phyloP scores from a whole-genome alignment of 2,113 vertebrate genomes.

The Hippocampus abdominalis region DNA sequence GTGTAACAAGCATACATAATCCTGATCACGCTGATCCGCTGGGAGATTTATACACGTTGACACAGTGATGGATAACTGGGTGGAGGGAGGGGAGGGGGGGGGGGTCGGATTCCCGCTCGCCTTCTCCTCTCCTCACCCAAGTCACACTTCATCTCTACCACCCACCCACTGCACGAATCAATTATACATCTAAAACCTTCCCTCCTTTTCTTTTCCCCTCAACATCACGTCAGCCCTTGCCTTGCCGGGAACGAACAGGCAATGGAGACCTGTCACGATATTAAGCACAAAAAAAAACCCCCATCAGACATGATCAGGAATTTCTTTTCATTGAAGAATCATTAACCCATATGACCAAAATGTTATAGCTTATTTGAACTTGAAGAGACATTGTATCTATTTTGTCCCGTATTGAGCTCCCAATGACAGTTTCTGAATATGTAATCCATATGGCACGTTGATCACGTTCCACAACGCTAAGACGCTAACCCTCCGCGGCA shows the following conservation, averaged over 20 bases:
- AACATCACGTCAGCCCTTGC: not conserved
- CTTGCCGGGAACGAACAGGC: not conserved
- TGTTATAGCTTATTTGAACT: too few relatives aligned
- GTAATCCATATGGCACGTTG: not conserved
- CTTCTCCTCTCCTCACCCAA: conserved; percentile 17
- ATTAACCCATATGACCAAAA: too few relatives aligned
- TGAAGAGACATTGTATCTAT: too few relatives aligned
- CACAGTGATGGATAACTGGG: conserved; percentile 23
- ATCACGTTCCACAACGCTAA: not conserved
- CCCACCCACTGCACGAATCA: conserved; percentile 49
- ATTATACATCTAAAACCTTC: conserved; percentile 66
- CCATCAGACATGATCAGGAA: too few relatives aligned
- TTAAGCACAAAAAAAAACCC: not conserved
- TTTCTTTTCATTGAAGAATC: too few relatives aligned
- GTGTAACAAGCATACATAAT: conserved; percentile 8
- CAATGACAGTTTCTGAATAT: too few relatives aligned
- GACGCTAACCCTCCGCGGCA: not conserved
- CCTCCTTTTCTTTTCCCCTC: conserved; percentile 15
- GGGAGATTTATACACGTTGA: conserved; percentile 16
- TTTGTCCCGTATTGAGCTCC: too few relatives aligned
- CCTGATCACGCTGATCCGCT: not conserved
- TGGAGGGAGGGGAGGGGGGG: conserved; percentile 27
- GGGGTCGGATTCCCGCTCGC: conserved; percentile 22
- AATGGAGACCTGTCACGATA: not conserved
- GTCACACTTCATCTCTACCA: conserved; percentile 33